Conservation (phyloP, 2,888 invertebrate species). For the Brachynemurus nebulosus region DNA sequence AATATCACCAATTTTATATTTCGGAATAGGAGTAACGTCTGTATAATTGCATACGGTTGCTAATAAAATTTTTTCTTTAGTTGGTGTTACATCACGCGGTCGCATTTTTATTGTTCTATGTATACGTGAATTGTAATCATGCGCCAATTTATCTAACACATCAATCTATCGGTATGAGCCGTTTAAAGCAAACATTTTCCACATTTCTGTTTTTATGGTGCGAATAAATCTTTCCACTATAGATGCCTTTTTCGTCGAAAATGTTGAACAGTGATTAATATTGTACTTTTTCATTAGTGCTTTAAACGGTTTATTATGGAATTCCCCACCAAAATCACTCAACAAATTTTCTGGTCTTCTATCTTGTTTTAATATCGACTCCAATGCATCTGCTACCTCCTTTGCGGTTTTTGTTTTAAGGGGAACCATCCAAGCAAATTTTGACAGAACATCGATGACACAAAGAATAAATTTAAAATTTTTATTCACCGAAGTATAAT, state of each 20-base stretch:
- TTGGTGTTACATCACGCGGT: neutral
- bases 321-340: constrained; percentile 18
- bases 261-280: constrained; percentile 14
- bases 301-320: constrained; percentile 19
- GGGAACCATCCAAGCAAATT: neutral
- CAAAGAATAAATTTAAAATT: neutral
- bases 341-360: too few species aligned
- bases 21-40: neutral
- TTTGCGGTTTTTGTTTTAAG: too few species aligned
- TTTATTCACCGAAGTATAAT: neutral
- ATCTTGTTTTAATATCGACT: too few species aligned
- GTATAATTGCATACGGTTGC: neutral
- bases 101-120: neutral
- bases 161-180: constrained; percentile 22
- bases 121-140: neutral
- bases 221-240: constrained; percentile 21
- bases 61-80: neutral
- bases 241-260: constrained; percentile 16
- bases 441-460: neutral
- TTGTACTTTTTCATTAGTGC: constrained; percentile 17
- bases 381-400: too few species aligned
- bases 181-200: constrained; percentile 21
- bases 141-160: constrained; percentile 17
- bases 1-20: neutral
- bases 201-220: constrained; percentile 20